Evolutionary conservation across 2,797 vertebrate species (phyloP), one percentile per base, ranked within the genome.

Genomic region (Micromesistius poutassou): DNA sequence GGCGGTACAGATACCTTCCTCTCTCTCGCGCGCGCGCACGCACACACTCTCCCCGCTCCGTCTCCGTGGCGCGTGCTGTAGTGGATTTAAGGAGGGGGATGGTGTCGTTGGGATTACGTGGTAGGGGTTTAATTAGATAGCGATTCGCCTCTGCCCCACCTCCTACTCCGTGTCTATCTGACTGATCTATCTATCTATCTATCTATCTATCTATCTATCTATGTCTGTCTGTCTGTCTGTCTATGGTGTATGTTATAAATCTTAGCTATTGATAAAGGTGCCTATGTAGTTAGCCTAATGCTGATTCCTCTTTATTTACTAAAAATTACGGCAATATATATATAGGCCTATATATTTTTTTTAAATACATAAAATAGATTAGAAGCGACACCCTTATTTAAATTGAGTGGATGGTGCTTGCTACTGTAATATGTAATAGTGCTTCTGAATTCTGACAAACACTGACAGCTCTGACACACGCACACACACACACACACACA

Each of bases 41-140:
- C 68, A 8, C 68, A 5, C 68, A 30, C 70, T 14, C 70, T 71
- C 30, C 31, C 30, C 14, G 10, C 70, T 71, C 70, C 13, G 10
- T 80, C 75, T 75, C 87, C 85, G 87, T 42, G 84, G 80, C 78
- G 82, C 46, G 78, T 72, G 82, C 76, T 84, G 85, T 86, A 92
- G 89, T 87, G 90, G 91, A 90, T 94, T 94, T 94, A 93, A 94
- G 93, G 82, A 74, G 31, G 85, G 85, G 90, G 91, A 86, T 87
- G 91, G 91, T 87, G 88, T 84, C 74, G 81, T 76, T 79, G 83
- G 90, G 91, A 93, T 94, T 94, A 94, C 93, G 92, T 91, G 87
- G 91, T 85, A 83, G 87, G 84, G 86, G 86, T 93, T 93, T 93
- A 92, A 93, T 92, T 92, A 93, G 92, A 92, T 83, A 91, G 91